Evolutionary conservation across 2,888 invertebrate species (phyloP).

Genomic region (Tetranychus truncatus): DNA sequence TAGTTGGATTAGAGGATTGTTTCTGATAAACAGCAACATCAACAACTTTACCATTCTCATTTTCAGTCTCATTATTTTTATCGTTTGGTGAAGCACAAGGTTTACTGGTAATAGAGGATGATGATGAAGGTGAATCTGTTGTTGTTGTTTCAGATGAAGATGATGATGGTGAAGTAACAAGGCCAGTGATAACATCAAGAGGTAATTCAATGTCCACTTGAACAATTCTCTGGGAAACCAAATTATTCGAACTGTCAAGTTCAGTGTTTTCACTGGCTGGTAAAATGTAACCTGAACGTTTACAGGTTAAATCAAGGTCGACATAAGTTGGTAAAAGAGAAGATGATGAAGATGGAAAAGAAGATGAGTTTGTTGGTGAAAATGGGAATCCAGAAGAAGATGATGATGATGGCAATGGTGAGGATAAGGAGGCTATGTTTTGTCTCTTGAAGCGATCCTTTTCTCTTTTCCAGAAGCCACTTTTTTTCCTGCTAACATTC

Average conservation of each 20-base stretch:
- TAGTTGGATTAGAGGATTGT: too few relatives aligned
- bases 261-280: neutral
- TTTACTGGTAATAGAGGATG: neutral
- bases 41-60: neutral
- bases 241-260: neutral
- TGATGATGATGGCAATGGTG: neutral
- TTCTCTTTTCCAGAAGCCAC: neutral
- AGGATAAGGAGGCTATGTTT: neutral
- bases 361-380: too few relatives aligned
- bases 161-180: neutral
- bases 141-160: neutral
- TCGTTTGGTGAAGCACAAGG: neutral
- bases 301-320: neutral
- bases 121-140: neutral
- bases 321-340: too few relatives aligned
- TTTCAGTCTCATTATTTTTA: neutral
- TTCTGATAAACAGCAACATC: neutral
- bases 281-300: neutral
- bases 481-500: too few relatives aligned
- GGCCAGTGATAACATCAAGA: neutral
- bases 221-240: neutral
- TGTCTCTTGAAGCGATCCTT: neutral
- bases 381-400: too few relatives aligned
- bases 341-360: too few relatives aligned
- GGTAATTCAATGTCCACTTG: neutral